Percentiles rank a stretch among this genome's conserved stretches.
Evolutionary conservation across 2,113 vertebrate genomes (phyloP).

Genomic region (Actenoides hombroni): DNA sequence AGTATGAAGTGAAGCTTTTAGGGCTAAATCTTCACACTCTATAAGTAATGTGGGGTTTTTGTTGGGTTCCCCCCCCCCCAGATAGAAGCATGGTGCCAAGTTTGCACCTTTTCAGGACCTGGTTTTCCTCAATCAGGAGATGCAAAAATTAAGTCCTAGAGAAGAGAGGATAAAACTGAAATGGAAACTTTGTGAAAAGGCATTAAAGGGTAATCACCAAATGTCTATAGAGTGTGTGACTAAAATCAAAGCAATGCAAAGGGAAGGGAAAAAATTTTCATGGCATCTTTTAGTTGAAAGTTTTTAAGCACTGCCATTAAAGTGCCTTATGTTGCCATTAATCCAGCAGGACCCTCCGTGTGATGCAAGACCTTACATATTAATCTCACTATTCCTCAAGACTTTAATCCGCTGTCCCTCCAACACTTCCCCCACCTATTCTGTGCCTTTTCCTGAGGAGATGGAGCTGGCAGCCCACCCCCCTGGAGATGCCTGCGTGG

Average conservation of each 20-base stretch:
- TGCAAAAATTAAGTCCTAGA: neutral
- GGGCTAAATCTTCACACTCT: neutral
- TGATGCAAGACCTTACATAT: neutral
- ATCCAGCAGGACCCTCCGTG: neutral
- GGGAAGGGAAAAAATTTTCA: neutral
- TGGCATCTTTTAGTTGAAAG: neutral
- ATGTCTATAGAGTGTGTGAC: neutral
- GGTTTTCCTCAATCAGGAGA: neutral
- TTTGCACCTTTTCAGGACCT: neutral
- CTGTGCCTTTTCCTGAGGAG: neutral
- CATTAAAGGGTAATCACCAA: neutral
- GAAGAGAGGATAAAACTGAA: neutral
- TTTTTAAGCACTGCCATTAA: neutral
- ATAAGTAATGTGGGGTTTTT: neutral
- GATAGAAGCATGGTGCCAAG: neutral
- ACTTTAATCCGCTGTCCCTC: neutral
- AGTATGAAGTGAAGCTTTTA: neutral
- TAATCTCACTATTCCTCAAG: neutral
- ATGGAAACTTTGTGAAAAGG: neutral
- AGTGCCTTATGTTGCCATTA: neutral
- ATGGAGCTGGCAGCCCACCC: neutral
- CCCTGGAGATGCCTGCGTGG: neutral
- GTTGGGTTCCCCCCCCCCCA: too few relatives aligned
- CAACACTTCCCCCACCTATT: neutral
- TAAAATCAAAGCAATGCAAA: neutral